Base-by-base conservation (phyloP, 2,113 vertebrate species). In the Canis aureus region DNA sequence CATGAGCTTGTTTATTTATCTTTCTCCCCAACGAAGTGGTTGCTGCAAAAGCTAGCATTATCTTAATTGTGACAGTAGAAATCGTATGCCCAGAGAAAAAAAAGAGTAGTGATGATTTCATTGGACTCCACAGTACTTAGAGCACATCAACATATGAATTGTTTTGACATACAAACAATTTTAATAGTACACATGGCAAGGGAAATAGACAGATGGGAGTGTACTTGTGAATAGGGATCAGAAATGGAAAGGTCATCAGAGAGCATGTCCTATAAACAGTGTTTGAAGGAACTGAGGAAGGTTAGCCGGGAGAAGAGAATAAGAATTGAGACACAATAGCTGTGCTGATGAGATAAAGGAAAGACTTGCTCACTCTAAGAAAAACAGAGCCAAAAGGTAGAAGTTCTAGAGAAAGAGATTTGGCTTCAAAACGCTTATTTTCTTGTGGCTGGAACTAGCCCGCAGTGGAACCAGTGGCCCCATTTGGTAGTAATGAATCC, bases 321-420 rank as follows among this genome's bases (percentile, higher is more conserved):
- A 49, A 96, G 49, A 43, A 82, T 1, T 22, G 4, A 76, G 29
- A 53, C 29, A 19, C 22, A 60, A 17, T 43, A 43, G 8, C 55
- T 55, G 5, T 57, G 49, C 81, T 94, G 84, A 81, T 94, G 84
- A 81, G 51, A 43, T 64, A 49, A 19, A 23, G 76, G 29, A 79
- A 86, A 94, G 73, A 55, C n/a, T 49, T 2, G 43, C 11, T 60
- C 94, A 27, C 73, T 95, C 43, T 59, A 32, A 60, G 64, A 62
- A 94, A 95, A 51, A 51, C 66, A 93, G 59, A 89, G 78, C 35
- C 60, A 85, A 91, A 73, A 76, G 25, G n/a, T 73, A 55, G 23
- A 78, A 38, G 55, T 78, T 87, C 32, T 2, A 92, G 59, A 71
- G 59, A 84, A 92, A 86, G 32, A 93, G 17, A 71, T 88, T 84